Base-by-base conservation (phyloP, 2,888 invertebrate species). In the Yponomeuta malinellus region DNA sequence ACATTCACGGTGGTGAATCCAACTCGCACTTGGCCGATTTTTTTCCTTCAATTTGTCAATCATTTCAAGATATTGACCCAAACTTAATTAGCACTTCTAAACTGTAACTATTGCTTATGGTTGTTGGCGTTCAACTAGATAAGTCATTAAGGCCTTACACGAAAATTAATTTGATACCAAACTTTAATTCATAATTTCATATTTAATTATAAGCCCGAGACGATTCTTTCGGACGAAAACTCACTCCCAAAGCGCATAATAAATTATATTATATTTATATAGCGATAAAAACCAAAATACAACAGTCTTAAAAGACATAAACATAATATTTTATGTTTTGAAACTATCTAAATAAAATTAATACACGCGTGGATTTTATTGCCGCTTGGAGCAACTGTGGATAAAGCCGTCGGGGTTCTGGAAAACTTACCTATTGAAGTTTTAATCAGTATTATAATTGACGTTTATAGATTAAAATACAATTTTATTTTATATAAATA, bases 171-270 rank as follows among this genome's bases (percentile, higher is more conserved):
- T 15, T 15, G 4, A 59, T 15, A 15, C 52, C 12, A 15, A 59
- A 59, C 3, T 59, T 2, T 59, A 59, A 59, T 15, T 59, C 52
- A 59, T 15, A 59, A 15, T 59, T 59, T 59, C 15, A 59, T 59
- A 59, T 12, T 59, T 59, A 59, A 59, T 59, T 59, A 59, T 59
- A 75, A 69, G 72, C 72, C 10, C n/a, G 59, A 33, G n/a, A 48
- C 23, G 15, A 71, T 43, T 70, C 63, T 70, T 65, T 31, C 31
- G 52, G 52, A 12, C 15, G 52, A 59, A 59, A 2, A 15, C 52
- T 59, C 52, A 15, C 52, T 12, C 29, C 65, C 12, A 65, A 33
- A 65, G 65, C 29, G 12, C 65, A 65, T n/a, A 68, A 48, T 68
- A 68, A 68, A 68, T 48, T 68, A 48, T 68, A 48, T 68, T 68